Evolutionary conservation across 1,140 invertebrate species (phyloP).

Genomic region (Trachymyrmex cornetzi): DNA sequence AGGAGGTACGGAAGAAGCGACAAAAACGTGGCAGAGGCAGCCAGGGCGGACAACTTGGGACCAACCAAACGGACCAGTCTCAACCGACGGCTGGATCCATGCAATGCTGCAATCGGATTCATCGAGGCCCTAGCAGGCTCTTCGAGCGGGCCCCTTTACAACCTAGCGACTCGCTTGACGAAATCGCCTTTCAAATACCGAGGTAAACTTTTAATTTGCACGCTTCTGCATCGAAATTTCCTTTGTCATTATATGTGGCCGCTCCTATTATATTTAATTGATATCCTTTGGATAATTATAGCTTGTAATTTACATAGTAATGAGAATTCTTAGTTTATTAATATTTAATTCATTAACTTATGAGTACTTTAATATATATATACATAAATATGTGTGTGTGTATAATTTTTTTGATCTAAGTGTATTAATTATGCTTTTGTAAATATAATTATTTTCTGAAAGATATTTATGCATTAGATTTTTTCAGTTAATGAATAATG

Average conservation of each 20-base stretch:
- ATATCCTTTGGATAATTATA: neutral
- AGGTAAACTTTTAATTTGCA: conserved; percentile 88
- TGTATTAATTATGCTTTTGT: conserved; percentile 15
- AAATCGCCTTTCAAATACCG: conserved; percentile 96
- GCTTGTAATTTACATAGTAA: neutral
- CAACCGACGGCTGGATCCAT: conserved; percentile 85
- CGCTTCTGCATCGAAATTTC: neutral
- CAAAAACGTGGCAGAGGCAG: conserved; percentile 86
- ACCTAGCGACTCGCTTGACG: conserved; percentile 95
- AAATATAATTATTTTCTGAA: neutral
- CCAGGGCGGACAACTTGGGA: conserved; percentile 81
- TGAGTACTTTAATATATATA: neutral
- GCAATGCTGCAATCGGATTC: conserved; percentile 82
- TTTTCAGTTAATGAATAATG: neutral
- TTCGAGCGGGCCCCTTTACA: conserved; percentile 94
- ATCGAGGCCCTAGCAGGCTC: conserved; percentile 90
- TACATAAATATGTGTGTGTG: neutral
- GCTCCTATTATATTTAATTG: neutral
- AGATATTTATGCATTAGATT: conserved; percentile 16
- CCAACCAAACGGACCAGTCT: conserved; percentile 84
- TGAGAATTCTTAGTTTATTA: neutral
- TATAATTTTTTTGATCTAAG: neutral
- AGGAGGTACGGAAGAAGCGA: conserved; percentile 89
- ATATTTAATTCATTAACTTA: neutral
- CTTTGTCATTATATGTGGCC: neutral